Evolutionary conservation across 2,113 vertebrate genomes (phyloP), one percentile per base, ranked within the genome.

Genomic region (Delphinus delphis): DNA sequence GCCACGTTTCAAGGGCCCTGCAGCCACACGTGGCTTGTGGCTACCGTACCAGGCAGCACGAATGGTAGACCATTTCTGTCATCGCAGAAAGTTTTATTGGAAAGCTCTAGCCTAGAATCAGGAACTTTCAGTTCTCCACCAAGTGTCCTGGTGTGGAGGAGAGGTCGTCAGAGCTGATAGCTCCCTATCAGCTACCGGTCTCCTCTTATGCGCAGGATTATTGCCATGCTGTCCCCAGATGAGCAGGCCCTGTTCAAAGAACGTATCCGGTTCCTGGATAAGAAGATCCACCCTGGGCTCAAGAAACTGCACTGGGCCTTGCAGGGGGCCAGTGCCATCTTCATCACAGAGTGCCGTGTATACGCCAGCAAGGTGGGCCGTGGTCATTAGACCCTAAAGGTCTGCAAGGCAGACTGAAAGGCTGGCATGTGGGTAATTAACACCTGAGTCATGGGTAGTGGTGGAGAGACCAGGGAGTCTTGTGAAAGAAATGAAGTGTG

Each of bases 261-360:
- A 74, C 98, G 98, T 1, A 99, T 99, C 93, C 97, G 97, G 7
- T 98, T 98, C 93, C 97, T 99, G 28, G 99, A 99, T 95, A 99
- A 98, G 96, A 99, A 99, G 98, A 98, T 99, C 93, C 98, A 99
- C 74, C 99, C 99, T 0, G 99, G 99, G 25, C 98, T 99, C 80
- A 99, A 99, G 95, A 99, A 99, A 93, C 96, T 99, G 44, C 94
- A 97, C 28, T 99, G 99, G 99, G 97, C 98, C 17, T 98, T 99
- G 44, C 99, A 99, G 93, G 99, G 98, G 65, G 97, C 98, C 8
- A 98, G 98, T 3, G 97, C 76, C 25, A 91, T 97, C 95, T 99
- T 99, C 97, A 99, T 99, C 97, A 98, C 92, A 0, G 99, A 99
- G 62, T 99, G 99, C 97, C 98, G 99, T 15, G 89, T 98, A 28